Conservation (phyloP, 2,888 invertebrate genomes). For the Eucriotettix oculatus region DNA sequence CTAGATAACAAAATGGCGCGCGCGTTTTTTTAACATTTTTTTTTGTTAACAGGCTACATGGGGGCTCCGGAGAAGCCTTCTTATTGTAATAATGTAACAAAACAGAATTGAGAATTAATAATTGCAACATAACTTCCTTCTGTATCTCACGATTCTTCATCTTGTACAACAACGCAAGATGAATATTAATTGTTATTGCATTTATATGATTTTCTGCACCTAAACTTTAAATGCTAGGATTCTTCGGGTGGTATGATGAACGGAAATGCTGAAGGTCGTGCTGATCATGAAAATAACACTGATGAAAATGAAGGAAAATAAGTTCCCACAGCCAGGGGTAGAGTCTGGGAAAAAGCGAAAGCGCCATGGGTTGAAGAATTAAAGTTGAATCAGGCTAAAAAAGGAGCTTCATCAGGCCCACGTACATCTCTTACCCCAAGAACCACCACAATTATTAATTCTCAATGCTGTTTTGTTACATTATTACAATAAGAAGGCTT, state of each 20-base stretch:
- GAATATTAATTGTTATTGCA: too few species aligned
- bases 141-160: too few species aligned
- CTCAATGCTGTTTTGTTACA: too few species aligned
- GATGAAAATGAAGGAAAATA: slow-evolving; percentile 15
- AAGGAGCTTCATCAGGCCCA: slow-evolving; percentile 24
- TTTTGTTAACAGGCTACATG: too few species aligned
- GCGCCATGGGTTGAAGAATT: slow-evolving; percentile 72
- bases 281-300: neutral
- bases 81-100: too few species aligned
- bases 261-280: slow-evolving; percentile 4
- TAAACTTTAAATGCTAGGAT: neutral
- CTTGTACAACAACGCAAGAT: too few species aligned
- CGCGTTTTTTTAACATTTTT: too few species aligned
- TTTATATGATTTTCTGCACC: neutral
- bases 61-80: too few species aligned
- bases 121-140: too few species aligned
- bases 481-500: too few species aligned
- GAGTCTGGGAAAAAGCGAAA: slow-evolving; percentile 52
- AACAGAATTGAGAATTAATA: too few species aligned
- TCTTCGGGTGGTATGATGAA: slow-evolving; percentile 5
- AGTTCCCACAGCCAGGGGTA: slow-evolving; percentile 36
- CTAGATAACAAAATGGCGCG: too few species aligned
- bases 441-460: neutral
- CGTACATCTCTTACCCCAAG: neutral
- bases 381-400: slow-evolving; percentile 57